Conservation (phyloP, 2,888 invertebrate genomes). For the Dicycla oo region DNA sequence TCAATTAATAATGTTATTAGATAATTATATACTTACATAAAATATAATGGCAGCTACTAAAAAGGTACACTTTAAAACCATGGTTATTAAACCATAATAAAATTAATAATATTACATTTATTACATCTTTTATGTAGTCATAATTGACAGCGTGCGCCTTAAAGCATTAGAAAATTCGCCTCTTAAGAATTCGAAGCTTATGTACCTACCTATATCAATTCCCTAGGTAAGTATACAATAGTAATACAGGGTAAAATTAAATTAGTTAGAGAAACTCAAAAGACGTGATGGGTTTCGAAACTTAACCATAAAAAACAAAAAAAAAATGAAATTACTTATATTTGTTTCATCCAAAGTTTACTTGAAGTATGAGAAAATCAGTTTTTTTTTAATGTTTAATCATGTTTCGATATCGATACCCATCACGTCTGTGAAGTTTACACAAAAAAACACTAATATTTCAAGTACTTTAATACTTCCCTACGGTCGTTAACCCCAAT, state of each 20-base stretch:
- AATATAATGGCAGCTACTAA: slow-evolving; percentile 1
- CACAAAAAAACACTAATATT: not conserved
- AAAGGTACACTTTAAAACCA: slow-evolving; percentile 6
- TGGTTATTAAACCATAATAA: not conserved
- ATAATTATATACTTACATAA: not conserved
- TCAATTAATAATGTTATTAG: not conserved
- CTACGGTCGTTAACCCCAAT: not conserved
- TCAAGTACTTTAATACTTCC: not conserved
- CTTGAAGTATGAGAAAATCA: too few species aligned
- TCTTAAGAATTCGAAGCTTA: slow-evolving; percentile 13
- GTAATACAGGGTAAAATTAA: not conserved
- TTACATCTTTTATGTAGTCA: slow-evolving; percentile 1
- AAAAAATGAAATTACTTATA: not conserved
- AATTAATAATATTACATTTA: too few species aligned
- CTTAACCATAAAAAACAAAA: not conserved
- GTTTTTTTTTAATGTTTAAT: not conserved
- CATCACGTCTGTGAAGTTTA: not conserved
- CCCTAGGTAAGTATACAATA: not conserved
- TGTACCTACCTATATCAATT: slow-evolving; percentile 14
- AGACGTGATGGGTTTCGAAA: not conserved
- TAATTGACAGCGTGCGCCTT: slow-evolving; percentile 26
- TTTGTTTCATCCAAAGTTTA: not conserved
- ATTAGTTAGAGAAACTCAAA: not conserved
- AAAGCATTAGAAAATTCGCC: slow-evolving; percentile 13
- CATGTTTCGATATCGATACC: not conserved